Conservation (phyloP, 2,888 invertebrate species). For the Liposcelis brunnea region DNA sequence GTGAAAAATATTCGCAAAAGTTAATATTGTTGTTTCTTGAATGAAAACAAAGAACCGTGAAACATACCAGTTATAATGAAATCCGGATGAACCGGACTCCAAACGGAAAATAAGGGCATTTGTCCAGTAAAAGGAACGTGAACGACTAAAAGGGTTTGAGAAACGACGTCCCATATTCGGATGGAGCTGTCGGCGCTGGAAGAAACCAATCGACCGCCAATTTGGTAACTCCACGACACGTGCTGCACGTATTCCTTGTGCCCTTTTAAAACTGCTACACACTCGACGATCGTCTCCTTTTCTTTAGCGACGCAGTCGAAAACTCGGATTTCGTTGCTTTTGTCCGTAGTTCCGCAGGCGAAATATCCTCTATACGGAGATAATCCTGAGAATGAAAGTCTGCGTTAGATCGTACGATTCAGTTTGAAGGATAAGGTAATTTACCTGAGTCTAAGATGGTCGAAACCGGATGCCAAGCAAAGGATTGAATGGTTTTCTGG, state of each 20-base stretch:
- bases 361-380: neutral
- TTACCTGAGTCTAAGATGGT: no score
- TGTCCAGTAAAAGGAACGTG: neutral
- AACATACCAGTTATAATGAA: constrained; percentile 2
- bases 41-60: neutral
- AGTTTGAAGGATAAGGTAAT: no score
- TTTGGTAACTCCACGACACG: neutral
- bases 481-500: no score
- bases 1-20: no score
- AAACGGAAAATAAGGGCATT: constrained; percentile 1
- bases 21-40: no score
- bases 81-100: constrained; percentile 1
- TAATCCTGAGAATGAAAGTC: neutral
- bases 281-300: no score
- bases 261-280: neutral
- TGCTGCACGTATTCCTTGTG: neutral
- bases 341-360: neutral
- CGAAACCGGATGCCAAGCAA: no score
- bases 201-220: neutral
- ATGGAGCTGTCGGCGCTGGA: neutral
- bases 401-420: no score
- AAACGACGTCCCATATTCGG: neutral
- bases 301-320: neutral
- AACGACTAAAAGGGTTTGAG: neutral
- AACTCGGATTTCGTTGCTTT: neutral